These are phyloP conservation scores for Erythrolamprus reginae DNA, from an alignment of 2,113 vertebrate genomes.

Conservation along the genomic window DNA sequence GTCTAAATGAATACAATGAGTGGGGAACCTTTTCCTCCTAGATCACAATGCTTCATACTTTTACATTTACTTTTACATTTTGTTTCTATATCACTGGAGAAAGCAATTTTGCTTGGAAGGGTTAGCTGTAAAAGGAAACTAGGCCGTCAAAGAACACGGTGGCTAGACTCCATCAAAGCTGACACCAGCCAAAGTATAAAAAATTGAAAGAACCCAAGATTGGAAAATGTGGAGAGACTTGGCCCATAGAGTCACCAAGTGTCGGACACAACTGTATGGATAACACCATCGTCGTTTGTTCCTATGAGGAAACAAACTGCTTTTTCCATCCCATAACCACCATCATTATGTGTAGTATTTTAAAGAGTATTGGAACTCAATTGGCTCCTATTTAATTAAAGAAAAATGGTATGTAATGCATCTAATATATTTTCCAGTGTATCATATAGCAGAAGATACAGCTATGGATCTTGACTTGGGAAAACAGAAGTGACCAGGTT, in stretches of 20 bases:
- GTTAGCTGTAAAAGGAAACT: not conserved
- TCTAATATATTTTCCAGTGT: not conserved
- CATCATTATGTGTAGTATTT: not conserved
- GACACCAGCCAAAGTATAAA: not conserved
- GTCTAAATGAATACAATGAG: not conserved
- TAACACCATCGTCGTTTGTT: not conserved
- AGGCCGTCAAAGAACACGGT: not conserved
- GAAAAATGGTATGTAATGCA: not conserved
- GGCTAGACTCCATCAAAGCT: not conserved
- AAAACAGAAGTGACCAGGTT: not conserved
- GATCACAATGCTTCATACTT: not conserved
- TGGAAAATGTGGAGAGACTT: not conserved
- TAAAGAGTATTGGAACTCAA: not conserved
- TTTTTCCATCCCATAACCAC: not conserved
- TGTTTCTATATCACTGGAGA: not conserved
- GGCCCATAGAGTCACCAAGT: not conserved
- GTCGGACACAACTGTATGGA: not conserved
- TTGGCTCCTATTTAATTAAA: not conserved
- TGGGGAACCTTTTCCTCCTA: not conserved
- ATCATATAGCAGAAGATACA: not conserved
- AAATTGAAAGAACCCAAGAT: not conserved
- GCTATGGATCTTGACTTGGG: not conserved
- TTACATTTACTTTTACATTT: not conserved
- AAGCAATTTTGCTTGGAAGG: not conserved
- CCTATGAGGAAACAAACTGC: not conserved